Evolutionary conservation across 2,888 invertebrate species (phyloP), one percentile per base, ranked within the genome.

Genomic region (Nemotelus pantherinus): DNA sequence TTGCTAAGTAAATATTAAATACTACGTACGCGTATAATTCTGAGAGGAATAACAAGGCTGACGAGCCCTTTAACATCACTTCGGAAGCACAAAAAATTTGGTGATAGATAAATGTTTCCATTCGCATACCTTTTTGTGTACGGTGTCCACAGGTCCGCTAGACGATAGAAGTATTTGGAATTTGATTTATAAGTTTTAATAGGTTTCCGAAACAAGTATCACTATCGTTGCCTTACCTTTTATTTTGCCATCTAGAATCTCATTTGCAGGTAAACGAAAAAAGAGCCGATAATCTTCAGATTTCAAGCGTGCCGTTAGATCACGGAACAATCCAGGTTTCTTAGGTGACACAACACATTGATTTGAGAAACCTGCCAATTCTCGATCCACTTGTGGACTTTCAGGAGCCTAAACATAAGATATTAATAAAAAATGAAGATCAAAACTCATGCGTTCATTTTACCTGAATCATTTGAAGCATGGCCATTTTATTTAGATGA

Each of bases 401-500:
- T 98, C 97, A 82, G 97, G 98, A 89, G 86, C 97, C 95, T 86
- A 74, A 89, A 88, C 25, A 25, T 25, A 25, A 25, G 25, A 81
- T 81, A 63, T 67, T 48, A 72, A 80, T 72, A 68, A 63, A 72
- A 79, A 77, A 67, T 47, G 39, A 25, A 65, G 71, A 77, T 50
- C 58, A 70, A 72, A 57, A 86, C 63, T 58, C 64, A 67, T 67
- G 75, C 43, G 48, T 55, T 10, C 70, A 74, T 57, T 76, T 6
- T 76, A 84, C 84, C 80, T 85, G 84, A 77, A 87, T 87, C 65
- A 85, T 80, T 92, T 94, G 92, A 90, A 96, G 97, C 93, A 99
- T 98, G 77, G 98, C 98, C 88, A 98, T 92, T 88, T 98, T 98
- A 76, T 97, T 96, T 60, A 99, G 89, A 86, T 98, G 98, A 84